A percentile compares a stretch with the other conserved stretches of the same genome.
Conservation (phyloP, 1,140 invertebrate genomes). For the Drosophila guanche region DNA sequence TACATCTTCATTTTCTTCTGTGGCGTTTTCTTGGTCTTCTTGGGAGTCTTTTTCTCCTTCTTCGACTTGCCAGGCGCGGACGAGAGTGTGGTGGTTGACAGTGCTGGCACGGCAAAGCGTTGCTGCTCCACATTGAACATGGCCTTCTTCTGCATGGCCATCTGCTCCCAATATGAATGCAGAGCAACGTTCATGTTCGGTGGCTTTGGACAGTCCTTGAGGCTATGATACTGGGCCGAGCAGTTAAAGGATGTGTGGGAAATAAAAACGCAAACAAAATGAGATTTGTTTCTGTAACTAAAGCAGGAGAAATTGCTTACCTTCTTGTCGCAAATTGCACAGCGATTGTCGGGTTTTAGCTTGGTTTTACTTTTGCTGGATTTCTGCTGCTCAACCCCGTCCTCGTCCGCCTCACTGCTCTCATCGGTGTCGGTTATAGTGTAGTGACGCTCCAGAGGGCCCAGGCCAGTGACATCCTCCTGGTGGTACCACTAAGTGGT, state of each 20-base stretch:
- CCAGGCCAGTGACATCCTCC: slow-evolving; percentile 73
- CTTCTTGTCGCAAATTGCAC: slow-evolving; percentile 63
- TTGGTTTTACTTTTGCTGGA: slow-evolving; percentile 31
- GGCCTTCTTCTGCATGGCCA: slow-evolving; percentile 64
- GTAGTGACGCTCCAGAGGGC: slow-evolving; percentile 50
- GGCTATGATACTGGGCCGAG: slow-evolving; percentile 62
- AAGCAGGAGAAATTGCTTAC: slow-evolving; percentile 1
- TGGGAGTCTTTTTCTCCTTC: slow-evolving; percentile 45
- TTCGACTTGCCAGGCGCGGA: slow-evolving; percentile 35
- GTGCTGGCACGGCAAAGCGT: slow-evolving; percentile 13
- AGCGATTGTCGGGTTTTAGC: slow-evolving; percentile 26
- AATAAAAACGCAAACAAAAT: not conserved
- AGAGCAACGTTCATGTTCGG: slow-evolving; percentile 66
- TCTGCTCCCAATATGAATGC: slow-evolving; percentile 72
- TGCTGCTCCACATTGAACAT: slow-evolving; percentile 59
- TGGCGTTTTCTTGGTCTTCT: too few species aligned
- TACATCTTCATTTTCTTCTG: too few species aligned
- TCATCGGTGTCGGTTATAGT: slow-evolving; percentile 49
- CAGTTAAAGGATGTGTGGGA: slow-evolving; percentile 71
- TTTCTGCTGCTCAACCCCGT: slow-evolving; percentile 17
- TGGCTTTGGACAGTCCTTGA: slow-evolving; percentile 69
- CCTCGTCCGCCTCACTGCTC: slow-evolving; percentile 17
- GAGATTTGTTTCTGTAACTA: too few species aligned
- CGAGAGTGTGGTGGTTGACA: not conserved
- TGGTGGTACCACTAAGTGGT: slow-evolving; percentile 46